Conservation (phyloP, 2,797 vertebrate genomes). For the Momotus momota region DNA sequence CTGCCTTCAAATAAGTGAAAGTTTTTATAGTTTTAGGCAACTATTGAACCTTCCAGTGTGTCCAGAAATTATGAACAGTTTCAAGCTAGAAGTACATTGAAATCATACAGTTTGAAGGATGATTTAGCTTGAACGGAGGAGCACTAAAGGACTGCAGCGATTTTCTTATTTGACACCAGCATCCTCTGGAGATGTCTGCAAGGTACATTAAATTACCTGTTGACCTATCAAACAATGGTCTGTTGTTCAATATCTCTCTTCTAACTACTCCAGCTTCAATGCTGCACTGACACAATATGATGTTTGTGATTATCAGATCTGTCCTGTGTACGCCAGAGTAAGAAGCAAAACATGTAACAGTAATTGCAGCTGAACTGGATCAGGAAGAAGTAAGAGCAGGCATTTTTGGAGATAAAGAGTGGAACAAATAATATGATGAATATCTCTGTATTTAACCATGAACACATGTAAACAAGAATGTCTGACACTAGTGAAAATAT, state of each 20-base stretch:
- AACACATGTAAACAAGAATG: not conserved
- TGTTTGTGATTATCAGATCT: not conserved
- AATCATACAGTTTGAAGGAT: not conserved
- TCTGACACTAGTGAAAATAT: not conserved
- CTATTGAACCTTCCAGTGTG: not conserved
- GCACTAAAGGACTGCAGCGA: not conserved
- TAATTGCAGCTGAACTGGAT: not conserved
- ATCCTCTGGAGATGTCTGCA: not conserved
- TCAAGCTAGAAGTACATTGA: not conserved
- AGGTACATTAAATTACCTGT: not conserved
- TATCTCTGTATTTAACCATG: not conserved
- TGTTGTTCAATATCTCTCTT: not conserved
- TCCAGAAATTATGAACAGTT: not conserved
- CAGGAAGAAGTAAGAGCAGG: not conserved
- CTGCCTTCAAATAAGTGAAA: not conserved
- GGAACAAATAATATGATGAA: not conserved
- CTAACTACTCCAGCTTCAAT: not conserved
- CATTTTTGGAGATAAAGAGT: not conserved
- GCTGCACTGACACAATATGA: not conserved
- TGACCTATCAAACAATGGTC: not conserved
- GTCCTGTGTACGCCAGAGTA: not conserved
- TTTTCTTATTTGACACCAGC: not conserved
- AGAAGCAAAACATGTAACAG: not conserved
- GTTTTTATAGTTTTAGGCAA: not conserved
- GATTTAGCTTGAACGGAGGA: not conserved